A percentile compares a stretch with the other conserved stretches of the same genome.
phyloP scores from a whole-genome alignment of 2,888 invertebrate genomes.

The Philaethria dido region DNA sequence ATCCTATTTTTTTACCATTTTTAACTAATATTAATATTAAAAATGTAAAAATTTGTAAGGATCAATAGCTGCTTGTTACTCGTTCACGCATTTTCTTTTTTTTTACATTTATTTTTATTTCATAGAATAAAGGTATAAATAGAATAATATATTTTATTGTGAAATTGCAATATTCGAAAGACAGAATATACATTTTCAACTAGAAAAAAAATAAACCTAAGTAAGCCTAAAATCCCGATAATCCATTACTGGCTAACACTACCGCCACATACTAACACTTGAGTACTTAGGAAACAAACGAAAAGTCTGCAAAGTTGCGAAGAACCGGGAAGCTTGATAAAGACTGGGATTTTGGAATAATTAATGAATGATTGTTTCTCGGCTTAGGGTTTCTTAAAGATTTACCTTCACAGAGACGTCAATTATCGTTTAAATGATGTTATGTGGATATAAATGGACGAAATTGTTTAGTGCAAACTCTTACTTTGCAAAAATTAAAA shows the following conservation, averaged over 20 bases:
- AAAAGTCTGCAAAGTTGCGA: conserved; percentile 52
- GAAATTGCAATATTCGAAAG: not conserved
- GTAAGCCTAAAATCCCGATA: conserved; percentile 3
- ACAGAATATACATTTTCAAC: not conserved
- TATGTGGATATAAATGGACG: too few species aligned
- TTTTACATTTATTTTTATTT: too few species aligned
- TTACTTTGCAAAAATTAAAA: too few species aligned
- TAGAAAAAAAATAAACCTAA: not conserved
- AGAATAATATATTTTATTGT: too few species aligned
- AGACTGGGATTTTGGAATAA: conserved; percentile 16
- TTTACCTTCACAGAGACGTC: conserved; percentile 6
- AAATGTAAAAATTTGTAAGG: too few species aligned
- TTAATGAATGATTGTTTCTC: conserved; percentile 22
- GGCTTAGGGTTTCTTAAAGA: not conserved
- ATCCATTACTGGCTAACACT: conserved; percentile 6
- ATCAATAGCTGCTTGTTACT: too few species aligned
- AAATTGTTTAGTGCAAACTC: too few species aligned
- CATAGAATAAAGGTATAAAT: too few species aligned
- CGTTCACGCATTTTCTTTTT: too few species aligned
- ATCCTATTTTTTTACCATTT: too few species aligned
- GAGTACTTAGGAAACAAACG: conserved; percentile 45
- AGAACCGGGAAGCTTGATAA: conserved; percentile 24
- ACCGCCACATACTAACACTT: conserved; percentile 22
- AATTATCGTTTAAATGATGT: not conserved
- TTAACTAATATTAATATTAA: too few species aligned